Evolutionary conservation across 2,113 vertebrate species (phyloP).

Genomic region (Pimephales promelas): DNA sequence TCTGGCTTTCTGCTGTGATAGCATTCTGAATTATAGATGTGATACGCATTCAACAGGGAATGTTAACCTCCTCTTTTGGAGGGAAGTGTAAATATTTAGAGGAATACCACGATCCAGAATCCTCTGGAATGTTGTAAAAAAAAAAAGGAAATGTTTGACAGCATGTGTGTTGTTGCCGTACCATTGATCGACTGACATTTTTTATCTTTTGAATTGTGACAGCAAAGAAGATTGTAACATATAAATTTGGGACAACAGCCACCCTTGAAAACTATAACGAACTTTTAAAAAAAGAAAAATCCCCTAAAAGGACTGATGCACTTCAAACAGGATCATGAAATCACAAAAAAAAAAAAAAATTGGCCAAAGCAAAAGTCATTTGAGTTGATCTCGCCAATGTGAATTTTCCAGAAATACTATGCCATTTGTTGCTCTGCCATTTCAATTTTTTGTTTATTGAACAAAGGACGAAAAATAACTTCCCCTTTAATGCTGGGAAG

Average conservation of each 20-base stretch:
- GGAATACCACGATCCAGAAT: neutral
- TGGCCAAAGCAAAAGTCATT: neutral
- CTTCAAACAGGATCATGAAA: neutral
- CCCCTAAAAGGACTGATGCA: neutral
- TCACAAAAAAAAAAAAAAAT: neutral
- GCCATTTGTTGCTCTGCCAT: neutral
- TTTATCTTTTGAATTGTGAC: neutral
- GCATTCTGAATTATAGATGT: conserved; percentile 35
- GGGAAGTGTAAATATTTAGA: conserved; percentile 42
- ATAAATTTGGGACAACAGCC: neutral
- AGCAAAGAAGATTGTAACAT: neutral
- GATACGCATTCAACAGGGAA: conserved; percentile 20
- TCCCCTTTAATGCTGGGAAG: neutral
- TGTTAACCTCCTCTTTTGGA: conserved; percentile 1
- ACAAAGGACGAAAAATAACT: neutral
- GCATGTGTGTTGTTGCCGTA: neutral
- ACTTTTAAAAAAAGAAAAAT: neutral
- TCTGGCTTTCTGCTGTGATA: conserved; percentile 26
- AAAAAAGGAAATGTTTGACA: conserved; percentile 23
- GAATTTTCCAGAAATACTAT: neutral
- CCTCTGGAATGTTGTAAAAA: conserved; percentile 12
- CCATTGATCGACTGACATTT: neutral
- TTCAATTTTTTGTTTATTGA: neutral
- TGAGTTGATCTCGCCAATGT: neutral
- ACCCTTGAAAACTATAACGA: neutral